Base-by-base conservation (phyloP, 2,797 vertebrate species). In the Margarornis squamiger region DNA sequence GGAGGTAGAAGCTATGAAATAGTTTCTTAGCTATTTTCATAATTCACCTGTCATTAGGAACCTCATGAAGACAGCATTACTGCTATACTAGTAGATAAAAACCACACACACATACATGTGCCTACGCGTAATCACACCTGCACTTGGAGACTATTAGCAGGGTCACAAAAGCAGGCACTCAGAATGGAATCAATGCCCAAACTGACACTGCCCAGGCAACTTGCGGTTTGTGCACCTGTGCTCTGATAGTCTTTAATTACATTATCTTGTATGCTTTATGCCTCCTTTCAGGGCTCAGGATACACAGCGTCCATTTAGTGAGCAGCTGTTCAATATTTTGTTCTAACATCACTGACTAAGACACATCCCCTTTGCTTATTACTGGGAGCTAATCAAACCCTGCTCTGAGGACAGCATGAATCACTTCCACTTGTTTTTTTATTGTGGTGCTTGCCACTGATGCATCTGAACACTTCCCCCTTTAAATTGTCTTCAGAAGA, bases 311-410 rank as follows among this genome's bases (percentile, higher is more conserved):
- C 88, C 51, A 58, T 89, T 87, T 92, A 92, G 88, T 45, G 52
- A 96, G 34, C 79, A 96, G 79, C 82, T 93, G 61, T 41, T 95
- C 93, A 86, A 51, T 77, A 74, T 67, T 93, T 83, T 86, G 57
- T 63, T 93, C 82, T 77, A 30, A 26, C 52, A 32, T 52, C 58
- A 22, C 52, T 94, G 65, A 70, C 0, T 1, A 93, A 88, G 79
- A 52, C 58, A 54, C 52, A 77, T 67, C 36, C 54, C 10, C 45
- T 86, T 95, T 80, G 62, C 86, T 84, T 88, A 34, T 75, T 86
- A 20, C 38, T 61, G 41, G 52, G 41, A 93, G 66, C 34, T 80
- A 68, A 90, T 82, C 82, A 94, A 83, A 77, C 34, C 32, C 39
- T 27, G 39, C 55, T 93, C 76, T 68, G 57, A 74, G 74, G 76